phyloP scores from a whole-genome alignment of 2,113 vertebrate genomes.

The Larimichthys crocea region DNA sequence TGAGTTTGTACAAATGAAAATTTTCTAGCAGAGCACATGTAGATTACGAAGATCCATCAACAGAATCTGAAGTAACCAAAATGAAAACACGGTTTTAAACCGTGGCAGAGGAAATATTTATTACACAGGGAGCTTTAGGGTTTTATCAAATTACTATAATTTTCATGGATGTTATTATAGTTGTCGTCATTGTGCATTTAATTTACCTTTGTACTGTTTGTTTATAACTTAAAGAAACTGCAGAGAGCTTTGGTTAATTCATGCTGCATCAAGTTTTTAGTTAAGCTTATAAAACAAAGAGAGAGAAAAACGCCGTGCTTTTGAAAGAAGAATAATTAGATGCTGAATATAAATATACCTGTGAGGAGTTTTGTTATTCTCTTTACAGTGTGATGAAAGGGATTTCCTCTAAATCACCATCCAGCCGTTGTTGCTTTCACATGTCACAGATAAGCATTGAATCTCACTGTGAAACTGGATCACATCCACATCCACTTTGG shows the following conservation, averaged over 20 bases:
- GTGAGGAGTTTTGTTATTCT: conserved; percentile 60
- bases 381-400: conserved; percentile 66
- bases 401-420: conserved; percentile 53
- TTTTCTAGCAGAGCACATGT: background rate
- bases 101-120: background rate
- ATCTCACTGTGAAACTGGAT: conserved; percentile 47
- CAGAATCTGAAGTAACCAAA: conserved; percentile 12
- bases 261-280: conserved; percentile 31
- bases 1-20: conserved; percentile 30
- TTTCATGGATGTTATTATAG: conserved; percentile 2
- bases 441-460: conserved; percentile 25
- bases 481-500: conserved; percentile 54
- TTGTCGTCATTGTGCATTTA: background rate
- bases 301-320: conserved; percentile 7
- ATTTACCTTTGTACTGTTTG: conserved; percentile 4
- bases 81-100: background rate
- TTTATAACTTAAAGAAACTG: conserved; percentile 14
- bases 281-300: conserved; percentile 19
- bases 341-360: conserved; percentile 31
- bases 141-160: conserved; percentile 12
- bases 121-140: background rate
- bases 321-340: conserved; percentile 5
- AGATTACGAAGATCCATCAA: conserved; percentile 14
- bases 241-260: conserved; percentile 19
- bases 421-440: conserved; percentile 34